phyloP scores from a whole-genome alignment of 2,888 invertebrate species.

The Embidobia sp. region DNA sequence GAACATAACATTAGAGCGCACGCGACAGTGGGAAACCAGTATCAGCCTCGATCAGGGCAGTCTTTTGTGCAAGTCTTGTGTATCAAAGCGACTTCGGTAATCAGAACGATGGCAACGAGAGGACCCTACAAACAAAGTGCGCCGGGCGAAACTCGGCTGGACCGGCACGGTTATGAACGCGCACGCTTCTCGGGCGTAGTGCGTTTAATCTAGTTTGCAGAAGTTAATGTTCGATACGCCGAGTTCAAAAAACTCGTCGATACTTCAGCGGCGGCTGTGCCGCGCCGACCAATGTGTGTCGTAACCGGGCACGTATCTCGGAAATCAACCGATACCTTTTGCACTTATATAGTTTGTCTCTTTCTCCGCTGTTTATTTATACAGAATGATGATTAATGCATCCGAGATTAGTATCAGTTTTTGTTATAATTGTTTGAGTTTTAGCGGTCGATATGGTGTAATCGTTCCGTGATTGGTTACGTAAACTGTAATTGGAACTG shows the following conservation, averaged over 20 bases:
- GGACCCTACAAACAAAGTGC: constrained; percentile 39
- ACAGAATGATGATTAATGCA: constrained; percentile 36
- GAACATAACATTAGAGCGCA: constrained; percentile 44
- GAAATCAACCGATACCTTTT: constrained; percentile 46
- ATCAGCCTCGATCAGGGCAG: constrained; percentile 33
- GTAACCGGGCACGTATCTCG: constrained; percentile 39
- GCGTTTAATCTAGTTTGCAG: constrained; percentile 42
- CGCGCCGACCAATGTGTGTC: constrained; percentile 19
- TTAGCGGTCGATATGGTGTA: constrained; percentile 8
- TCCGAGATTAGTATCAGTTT: constrained; percentile 23
- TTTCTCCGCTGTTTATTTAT: constrained; percentile 31
- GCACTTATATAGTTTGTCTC: constrained; percentile 27
- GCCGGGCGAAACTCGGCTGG: constrained; percentile 9
- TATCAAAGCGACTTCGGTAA: constrained; percentile 38
- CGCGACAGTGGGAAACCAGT: constrained; percentile 53
- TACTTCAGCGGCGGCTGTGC: constrained; percentile 2
- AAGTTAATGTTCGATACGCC: constrained; percentile 21
- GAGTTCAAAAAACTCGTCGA: constrained; percentile 42
- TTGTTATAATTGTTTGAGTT: constrained; percentile 35
- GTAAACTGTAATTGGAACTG: constrained; percentile 26
- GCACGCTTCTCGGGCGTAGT: constrained; percentile 20
- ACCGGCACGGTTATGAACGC: constrained; percentile 13
- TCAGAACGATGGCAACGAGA: constrained; percentile 40
- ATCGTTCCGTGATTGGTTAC: constrained; percentile 3
- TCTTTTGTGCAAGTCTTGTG: constrained; percentile 37